These are phyloP conservation scores for Hylaeus anthracinus DNA, from an alignment of 1,140 invertebrate genomes.

Conservation along the genomic window DNA sequence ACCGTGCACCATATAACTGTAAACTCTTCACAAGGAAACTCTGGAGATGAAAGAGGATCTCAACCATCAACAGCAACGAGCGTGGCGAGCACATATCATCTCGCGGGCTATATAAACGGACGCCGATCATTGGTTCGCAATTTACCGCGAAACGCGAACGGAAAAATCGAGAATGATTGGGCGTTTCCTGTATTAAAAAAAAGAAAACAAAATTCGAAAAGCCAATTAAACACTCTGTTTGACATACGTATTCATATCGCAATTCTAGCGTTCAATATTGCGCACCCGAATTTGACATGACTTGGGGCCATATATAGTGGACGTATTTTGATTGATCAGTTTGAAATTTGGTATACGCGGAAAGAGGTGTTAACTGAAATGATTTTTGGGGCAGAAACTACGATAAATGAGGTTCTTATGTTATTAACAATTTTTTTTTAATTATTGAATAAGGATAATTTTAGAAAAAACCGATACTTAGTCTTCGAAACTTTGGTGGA, in stretches of 20 bases:
- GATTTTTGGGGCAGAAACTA: too few species aligned
- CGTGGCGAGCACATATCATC: background rate
- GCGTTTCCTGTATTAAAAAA: background rate
- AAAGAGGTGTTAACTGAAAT: too few species aligned
- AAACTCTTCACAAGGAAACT: slow-evolving; percentile 31
- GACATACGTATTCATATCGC: background rate
- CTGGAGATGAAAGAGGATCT: slow-evolving; percentile 44
- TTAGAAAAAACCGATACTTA: too few species aligned
- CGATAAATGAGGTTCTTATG: too few species aligned
- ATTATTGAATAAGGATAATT: too few species aligned
- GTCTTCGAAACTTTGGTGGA: too few species aligned
- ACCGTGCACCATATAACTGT: slow-evolving; percentile 20
- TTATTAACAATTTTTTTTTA: too few species aligned
- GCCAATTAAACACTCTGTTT: background rate
- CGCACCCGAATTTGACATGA: too few species aligned
- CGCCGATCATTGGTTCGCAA: slow-evolving; percentile 7
- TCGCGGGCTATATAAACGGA: background rate
- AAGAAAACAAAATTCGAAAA: background rate
- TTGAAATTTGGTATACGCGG: too few species aligned
- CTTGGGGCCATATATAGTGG: too few species aligned
- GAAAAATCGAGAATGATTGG: slow-evolving; percentile 8
- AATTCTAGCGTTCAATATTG: background rate
- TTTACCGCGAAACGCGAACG: slow-evolving; percentile 11
- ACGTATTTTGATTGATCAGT: too few species aligned
- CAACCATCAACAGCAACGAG: slow-evolving; percentile 32